phyloP scores from a whole-genome alignment of 1,140 invertebrate genomes.

The Aradophagus sp. region DNA sequence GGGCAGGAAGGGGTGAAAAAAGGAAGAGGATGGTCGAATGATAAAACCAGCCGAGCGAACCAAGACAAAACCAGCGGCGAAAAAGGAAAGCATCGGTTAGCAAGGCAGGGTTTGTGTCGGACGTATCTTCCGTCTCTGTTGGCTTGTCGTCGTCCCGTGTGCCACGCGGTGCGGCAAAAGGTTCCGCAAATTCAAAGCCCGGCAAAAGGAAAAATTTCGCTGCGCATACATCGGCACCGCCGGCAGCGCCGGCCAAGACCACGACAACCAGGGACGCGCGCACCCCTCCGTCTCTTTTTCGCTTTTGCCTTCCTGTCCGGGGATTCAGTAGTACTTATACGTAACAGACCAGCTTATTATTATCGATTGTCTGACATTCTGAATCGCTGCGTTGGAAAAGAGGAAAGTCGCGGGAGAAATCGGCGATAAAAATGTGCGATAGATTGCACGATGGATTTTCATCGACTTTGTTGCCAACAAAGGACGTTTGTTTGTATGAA shows the following conservation, averaged over 20 bases:
- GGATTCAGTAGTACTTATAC: slow-evolving; percentile 63
- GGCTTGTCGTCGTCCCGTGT: slow-evolving; percentile 59
- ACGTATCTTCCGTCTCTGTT: slow-evolving; percentile 54
- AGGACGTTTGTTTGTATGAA: too few relatives aligned
- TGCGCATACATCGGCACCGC: slow-evolving; percentile 63
- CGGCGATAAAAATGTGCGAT: slow-evolving; percentile 49
- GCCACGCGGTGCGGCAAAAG: slow-evolving; percentile 72
- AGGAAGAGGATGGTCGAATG: slow-evolving; percentile 34
- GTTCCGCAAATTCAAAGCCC: slow-evolving; percentile 65
- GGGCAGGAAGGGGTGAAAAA: slow-evolving; percentile 42
- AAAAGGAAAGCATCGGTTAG: slow-evolving; percentile 41
- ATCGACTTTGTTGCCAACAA: too few relatives aligned
- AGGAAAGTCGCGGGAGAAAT: slow-evolving; percentile 26
- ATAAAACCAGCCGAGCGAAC: slow-evolving; percentile 16
- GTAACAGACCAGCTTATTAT: slow-evolving; percentile 55
- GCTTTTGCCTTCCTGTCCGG: slow-evolving; percentile 42
- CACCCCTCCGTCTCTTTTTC: slow-evolving; percentile 56
- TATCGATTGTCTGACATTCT: slow-evolving; percentile 49
- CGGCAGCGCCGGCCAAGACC: slow-evolving; percentile 3
- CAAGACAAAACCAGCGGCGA: slow-evolving; percentile 38
- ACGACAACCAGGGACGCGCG: slow-evolving; percentile 60
- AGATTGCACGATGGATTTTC: too few relatives aligned
- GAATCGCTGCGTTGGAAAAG: slow-evolving; percentile 44
- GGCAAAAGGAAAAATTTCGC: slow-evolving; percentile 68
- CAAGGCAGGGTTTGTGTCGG: slow-evolving; percentile 58